Conservation (phyloP, 2,797 vertebrate species). For the Sorex maritimensis region DNA sequence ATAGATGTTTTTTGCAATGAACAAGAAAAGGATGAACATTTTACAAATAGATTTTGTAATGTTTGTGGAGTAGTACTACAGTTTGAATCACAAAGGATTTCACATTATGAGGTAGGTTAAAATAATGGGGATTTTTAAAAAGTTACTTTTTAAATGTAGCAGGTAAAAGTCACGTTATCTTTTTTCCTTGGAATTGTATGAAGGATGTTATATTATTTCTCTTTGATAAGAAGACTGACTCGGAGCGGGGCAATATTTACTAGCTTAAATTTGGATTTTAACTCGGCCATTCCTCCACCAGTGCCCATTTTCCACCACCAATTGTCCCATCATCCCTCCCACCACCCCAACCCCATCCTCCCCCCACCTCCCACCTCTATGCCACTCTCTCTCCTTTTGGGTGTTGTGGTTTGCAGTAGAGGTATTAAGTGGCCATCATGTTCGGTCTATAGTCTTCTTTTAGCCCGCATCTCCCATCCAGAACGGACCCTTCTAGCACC, state of each 20-base stretch:
- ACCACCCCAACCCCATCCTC: too few species aligned
- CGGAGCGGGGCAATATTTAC: conserved; percentile 50
- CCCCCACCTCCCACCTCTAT: too few species aligned
- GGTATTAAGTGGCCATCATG: too few species aligned
- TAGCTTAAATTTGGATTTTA: conserved; percentile 58
- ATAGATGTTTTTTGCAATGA: conserved; percentile 85
- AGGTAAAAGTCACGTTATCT: conserved; percentile 51
- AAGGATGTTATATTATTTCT: conserved; percentile 40
- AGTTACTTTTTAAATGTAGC: conserved; percentile 64
- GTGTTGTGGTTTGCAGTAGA: too few species aligned
- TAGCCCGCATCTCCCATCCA: too few species aligned
- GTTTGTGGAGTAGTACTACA: conserved; percentile 93
- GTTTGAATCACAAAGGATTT: conserved; percentile 93
- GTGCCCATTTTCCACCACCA: too few species aligned
- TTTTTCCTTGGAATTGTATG: conserved; percentile 47
- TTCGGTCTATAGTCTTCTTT: too few species aligned
- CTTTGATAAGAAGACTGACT: conserved; percentile 36
- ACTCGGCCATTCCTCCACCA: neutral
- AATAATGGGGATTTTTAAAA: conserved; percentile 44
- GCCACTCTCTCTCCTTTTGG: too few species aligned
- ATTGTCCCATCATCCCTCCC: too few species aligned
- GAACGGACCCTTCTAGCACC: too few species aligned
- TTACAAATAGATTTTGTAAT: conserved; percentile 93
- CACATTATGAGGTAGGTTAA: conserved; percentile 94
- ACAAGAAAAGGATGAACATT: conserved; percentile 88